Evolutionary conservation across 2,888 invertebrate genomes (phyloP), one percentile per base, ranked within the genome.

Genomic region (Cryptophagus acutangulus): DNA sequence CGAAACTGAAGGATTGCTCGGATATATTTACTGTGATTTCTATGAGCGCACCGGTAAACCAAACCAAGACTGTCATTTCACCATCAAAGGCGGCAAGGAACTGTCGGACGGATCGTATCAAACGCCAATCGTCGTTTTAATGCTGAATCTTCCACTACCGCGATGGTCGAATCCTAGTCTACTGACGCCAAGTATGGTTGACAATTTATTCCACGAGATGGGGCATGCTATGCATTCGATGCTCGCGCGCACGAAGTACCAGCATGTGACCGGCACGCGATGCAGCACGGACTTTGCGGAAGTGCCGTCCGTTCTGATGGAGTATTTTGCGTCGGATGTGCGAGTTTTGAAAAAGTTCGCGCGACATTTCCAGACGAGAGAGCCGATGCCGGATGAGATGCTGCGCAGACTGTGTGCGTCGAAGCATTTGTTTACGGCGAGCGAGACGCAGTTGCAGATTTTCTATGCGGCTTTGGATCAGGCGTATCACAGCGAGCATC

Each of bases 171-270:
- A 79, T 2, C 89, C 89, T 1, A 85, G 89, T 29, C 72, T 95
- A 36, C 74, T 99, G 38, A 79, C 82, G 15, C 87, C 90, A 1
- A 78, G 81, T 12, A 85, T 88, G 60, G 86, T 96, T 5, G 96
- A 97, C 70, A 99, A 96, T 73, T 74, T 99, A 50, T 97, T 97
- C 71, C 99, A 99, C 68, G 97, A 99, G 75, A 85, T 94, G 84
- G 99, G 99, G 0, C 99, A 99, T 73, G 99, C 97, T 10, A 84
- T 97, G 79, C 99, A 99, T 72, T 95, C 96, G 12, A 96, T 99
- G 94, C 71, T 99, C 52, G 99, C 92, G 2, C 78, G 95, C 47
- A 95, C 96, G 0, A 78, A 81, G 45, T 91, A 95, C 46, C 99
- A 99, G 70, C 97, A 99, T 71, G 93, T 97, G 30, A 87, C 95